Base-by-base conservation (phyloP, 2,797 vertebrate species). In the Alca torda region DNA sequence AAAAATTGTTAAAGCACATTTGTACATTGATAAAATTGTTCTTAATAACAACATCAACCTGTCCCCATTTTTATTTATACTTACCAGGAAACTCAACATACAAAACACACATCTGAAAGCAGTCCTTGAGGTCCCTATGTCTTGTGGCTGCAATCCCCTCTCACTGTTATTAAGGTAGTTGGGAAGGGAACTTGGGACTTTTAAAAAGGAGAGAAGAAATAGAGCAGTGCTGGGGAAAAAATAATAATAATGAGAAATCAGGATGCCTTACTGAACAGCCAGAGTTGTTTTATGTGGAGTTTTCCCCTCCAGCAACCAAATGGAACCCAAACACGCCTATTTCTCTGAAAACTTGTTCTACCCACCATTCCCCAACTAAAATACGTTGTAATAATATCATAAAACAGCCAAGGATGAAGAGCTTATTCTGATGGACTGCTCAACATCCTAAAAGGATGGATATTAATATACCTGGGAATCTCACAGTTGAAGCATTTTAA, bases 401-500 rank as follows among this genome's bases (percentile, higher is more conserved):
- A 98, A 98, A 98, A 97, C 97, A 98, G 95, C 92, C n/a, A n/a
- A 98, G 97, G 96, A 98, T 96, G 91, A 98, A 97, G 97, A 97
- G 95, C 63, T 90, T 96, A 97, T 98, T 97, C 97, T 97, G 97
- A 98, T 97, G 97, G 98, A 97, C 98, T 97, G 97, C 96, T 98
- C 97, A 97, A 77, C 95, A 97, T 93, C 95, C 98, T 98, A 97
- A 98, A 98, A 98, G 91, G 90, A 85, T 94, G 90, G 96, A 96
- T 98, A 98, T 97, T 96, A 97, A 94, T 98, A 97, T 98, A 98
- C 97, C 97, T 97, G 95, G 96, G 97, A 98, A 97, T 97, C 98
- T 98, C 98, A 97, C 97, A 98, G 97, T 94, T 96, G 97, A 98
- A 98, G 95, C 97, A 98, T 98, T 98, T 98, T 98, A 98, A 98